These are phyloP conservation scores for Indri indri DNA, from an alignment of 2,113 vertebrate species.

Conservation along the genomic window DNA sequence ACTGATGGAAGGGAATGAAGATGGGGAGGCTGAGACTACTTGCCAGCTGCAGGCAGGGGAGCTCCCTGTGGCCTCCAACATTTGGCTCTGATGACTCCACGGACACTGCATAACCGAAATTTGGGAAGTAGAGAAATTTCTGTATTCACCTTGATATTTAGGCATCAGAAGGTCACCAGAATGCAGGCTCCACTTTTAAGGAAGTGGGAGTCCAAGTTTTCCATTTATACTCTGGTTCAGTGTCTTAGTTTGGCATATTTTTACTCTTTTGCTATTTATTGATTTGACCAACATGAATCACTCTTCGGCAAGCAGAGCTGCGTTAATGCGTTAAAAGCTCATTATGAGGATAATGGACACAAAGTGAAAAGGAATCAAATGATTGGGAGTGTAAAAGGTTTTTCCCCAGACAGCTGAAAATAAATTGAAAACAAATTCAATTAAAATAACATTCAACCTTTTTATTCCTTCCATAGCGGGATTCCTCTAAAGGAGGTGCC, in stretches of 20 bases:
- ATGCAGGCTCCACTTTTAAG: not conserved
- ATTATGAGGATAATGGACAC: constrained; percentile 85
- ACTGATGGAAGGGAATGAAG: accelerated
- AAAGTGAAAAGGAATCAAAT: constrained; percentile 86
- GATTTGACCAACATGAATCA: constrained; percentile 77
- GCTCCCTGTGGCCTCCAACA: not conserved
- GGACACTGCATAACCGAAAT: not conserved
- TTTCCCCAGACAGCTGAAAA: constrained; percentile 84
- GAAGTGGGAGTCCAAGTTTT: not conserved
- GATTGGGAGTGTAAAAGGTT: constrained; percentile 81
- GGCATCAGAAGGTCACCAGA: no score
- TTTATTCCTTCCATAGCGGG: constrained; percentile 80
- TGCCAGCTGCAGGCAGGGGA: accelerated
- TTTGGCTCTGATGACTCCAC: not conserved
- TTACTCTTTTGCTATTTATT: constrained; percentile 72
- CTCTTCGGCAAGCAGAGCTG: constrained; percentile 77
- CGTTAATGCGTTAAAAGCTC: constrained; percentile 83
- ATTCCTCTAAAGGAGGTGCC: constrained; percentile 76
- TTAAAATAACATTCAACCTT: constrained; percentile 88
- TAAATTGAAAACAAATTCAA: constrained; percentile 90
- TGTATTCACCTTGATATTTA: accelerated
- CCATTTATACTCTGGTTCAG: constrained; percentile 61
- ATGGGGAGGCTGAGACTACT: not conserved
- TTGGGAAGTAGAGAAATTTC: not conserved
- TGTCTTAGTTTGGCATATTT: constrained; percentile 52